Evolutionary conservation across 2,113 vertebrate genomes (phyloP).

Genomic region (Chrysochloris asiatica): DNA sequence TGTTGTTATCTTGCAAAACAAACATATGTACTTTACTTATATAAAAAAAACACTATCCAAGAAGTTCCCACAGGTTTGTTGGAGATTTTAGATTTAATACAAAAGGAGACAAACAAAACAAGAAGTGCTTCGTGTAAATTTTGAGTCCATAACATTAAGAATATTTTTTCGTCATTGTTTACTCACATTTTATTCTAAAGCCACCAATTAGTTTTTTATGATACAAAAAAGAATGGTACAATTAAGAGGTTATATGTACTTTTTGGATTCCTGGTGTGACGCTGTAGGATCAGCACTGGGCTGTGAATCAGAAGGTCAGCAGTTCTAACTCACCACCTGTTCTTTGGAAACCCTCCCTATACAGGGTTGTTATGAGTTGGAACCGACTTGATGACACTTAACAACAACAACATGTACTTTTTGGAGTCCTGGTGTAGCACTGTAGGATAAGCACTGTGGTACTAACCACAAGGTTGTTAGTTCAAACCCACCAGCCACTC

Average conservation of each 20-base stretch:
- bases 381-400: too few relatives aligned
- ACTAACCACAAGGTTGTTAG: too few relatives aligned
- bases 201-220: not conserved
- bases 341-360: too few relatives aligned
- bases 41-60: not conserved
- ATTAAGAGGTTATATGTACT: not conserved
- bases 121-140: not conserved
- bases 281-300: too few relatives aligned
- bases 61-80: not conserved
- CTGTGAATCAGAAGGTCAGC: too few relatives aligned
- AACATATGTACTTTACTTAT: not conserved
- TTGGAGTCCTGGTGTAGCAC: too few relatives aligned
- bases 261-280: too few relatives aligned
- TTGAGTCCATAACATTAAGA: not conserved
- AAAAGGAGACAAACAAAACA: conserved; percentile 17
- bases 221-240: not conserved
- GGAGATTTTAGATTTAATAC: not conserved
- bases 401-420: too few relatives aligned
- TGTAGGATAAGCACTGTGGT: too few relatives aligned
- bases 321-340: too few relatives aligned
- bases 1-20: conserved; percentile 44
- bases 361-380: too few relatives aligned
- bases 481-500: too few relatives aligned
- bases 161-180: not conserved
- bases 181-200: conserved; percentile 10